Evolutionary conservation across 2,113 vertebrate species (phyloP), one percentile per base, ranked within the genome.

Genomic region (Brachionichthys hirsutus): DNA sequence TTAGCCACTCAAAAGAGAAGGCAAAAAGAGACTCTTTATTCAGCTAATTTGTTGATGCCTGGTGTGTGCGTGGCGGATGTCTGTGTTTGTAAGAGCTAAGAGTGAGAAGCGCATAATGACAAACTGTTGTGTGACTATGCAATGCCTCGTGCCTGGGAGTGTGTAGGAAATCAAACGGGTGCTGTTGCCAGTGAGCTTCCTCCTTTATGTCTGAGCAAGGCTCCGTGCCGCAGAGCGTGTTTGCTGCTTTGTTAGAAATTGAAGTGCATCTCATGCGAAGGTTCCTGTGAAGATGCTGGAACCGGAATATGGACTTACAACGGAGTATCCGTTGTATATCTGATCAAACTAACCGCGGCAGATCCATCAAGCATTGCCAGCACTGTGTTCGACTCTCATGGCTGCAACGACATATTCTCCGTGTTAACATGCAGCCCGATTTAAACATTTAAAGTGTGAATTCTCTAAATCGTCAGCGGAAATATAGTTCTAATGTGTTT

Each of bases 1-100:
- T 90, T 90, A 90, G 75, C 73, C 83, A 85, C 83, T 87, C 84
- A 77, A 85, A 86, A 75, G 78, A 74, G 73, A 83, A 81, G 75
- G 79, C 59, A 72, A 62, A 86, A 85, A 85, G 81, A 85, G 80
- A 60, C 85, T 85, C 77, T 88, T 87, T 84, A 88, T 83, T 76
- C 82, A 70, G 82, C 68, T 88, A 85, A 87, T 89, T 85, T 80
- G 74, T 80, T 72, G 80, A 83, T 85, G 82, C 45, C 45, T 70
- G 54, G 57, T 73, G 70, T 82, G 77, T 84, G 75, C 79, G 57
- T 36, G 66, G 69, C 62, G 41, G 61, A 48, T 80, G 62, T 61
- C 63, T 54, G 54, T 53, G 45, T 59, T 24, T 35, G 46, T 77
- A 58, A n/a, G n/a, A n/a, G 44, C 18, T 70, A 44, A 55, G 76